phyloP scores from a whole-genome alignment of 1,140 invertebrate species.

The Ceratina japonica region DNA sequence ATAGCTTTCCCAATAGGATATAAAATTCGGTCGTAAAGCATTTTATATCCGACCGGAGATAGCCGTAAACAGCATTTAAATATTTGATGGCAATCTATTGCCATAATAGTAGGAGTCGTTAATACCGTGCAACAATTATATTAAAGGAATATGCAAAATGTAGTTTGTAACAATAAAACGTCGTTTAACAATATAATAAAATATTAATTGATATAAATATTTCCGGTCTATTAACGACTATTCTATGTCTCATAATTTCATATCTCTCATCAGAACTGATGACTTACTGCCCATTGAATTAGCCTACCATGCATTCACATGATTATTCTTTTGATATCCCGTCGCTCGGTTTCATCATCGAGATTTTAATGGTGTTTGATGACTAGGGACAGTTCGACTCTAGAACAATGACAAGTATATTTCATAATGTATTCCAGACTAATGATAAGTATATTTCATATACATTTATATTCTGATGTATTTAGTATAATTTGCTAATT shows the following conservation, averaged over 20 bases:
- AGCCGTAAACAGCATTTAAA: neutral
- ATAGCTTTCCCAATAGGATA: neutral
- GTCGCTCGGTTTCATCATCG: conserved; percentile 21
- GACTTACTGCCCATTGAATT: no score
- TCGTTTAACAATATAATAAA: no score
- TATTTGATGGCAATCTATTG: neutral
- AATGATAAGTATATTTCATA: neutral
- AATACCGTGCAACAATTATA: neutral
- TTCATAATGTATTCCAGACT: neutral
- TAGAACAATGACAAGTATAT: neutral
- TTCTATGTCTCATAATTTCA: no score
- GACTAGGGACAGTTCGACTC: neutral
- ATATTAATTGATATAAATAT: no score
- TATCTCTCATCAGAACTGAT: no score
- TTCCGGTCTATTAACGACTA: no score
- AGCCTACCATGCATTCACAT: neutral
- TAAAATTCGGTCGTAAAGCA: neutral
- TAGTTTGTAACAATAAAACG: no score
- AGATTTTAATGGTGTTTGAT: neutral
- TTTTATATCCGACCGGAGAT: neutral
- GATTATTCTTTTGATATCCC: neutral
- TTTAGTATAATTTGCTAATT: no score
- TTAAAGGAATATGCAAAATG: no score
- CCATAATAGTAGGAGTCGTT: neutral
- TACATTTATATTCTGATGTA: neutral